Conservation (phyloP, 2,888 invertebrate species). For the Drosophila phalerata region DNA sequence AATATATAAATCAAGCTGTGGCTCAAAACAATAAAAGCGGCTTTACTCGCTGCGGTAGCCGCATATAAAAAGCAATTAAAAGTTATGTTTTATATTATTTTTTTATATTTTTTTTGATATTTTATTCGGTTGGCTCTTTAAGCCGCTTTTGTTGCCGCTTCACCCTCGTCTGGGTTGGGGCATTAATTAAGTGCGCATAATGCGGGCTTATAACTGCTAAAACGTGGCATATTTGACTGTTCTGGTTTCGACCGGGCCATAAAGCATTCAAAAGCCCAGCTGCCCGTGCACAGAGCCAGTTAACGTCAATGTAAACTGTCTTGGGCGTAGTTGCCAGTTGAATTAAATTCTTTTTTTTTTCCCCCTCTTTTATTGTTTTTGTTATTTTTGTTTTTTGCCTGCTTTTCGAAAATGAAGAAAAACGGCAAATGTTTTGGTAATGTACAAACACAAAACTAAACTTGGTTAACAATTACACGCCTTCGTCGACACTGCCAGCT, state of each 20-base stretch:
- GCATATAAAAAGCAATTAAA: constrained; percentile 75
- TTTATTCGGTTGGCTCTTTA: constrained; percentile 47
- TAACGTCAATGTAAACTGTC: constrained; percentile 49
- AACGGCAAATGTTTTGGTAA: constrained; percentile 68
- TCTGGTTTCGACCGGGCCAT: constrained; percentile 42
- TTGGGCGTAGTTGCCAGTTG: constrained; percentile 53
- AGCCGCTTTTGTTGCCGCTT: constrained; percentile 55
- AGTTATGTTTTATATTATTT: constrained; percentile 66
- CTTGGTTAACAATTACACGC: constrained; percentile 81
- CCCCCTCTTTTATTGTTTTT: constrained; percentile 10
- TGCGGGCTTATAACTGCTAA: constrained; percentile 81
- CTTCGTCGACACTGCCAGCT: constrained; percentile 67
- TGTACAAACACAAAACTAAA: constrained; percentile 69
- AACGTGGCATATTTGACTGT: constrained; percentile 70
- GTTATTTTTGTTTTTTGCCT: constrained; percentile 16
- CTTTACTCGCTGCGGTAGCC: constrained; percentile 55
- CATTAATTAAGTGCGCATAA: constrained; percentile 80
- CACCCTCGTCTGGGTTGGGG: constrained; percentile 48
- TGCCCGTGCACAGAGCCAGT: constrained; percentile 26
- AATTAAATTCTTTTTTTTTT: constrained; percentile 27
- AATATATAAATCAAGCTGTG: constrained; percentile 16
- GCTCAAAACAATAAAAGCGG: constrained; percentile 55
- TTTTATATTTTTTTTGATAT: constrained; percentile 22
- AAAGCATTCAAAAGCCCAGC: constrained; percentile 40
- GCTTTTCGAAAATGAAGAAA: constrained; percentile 12